A percentile compares a stretch with the other conserved stretches of the same genome.
These are phyloP conservation scores for Xylota segnis DNA, from an alignment of 2,888 invertebrate species.

Conservation along the genomic window DNA sequence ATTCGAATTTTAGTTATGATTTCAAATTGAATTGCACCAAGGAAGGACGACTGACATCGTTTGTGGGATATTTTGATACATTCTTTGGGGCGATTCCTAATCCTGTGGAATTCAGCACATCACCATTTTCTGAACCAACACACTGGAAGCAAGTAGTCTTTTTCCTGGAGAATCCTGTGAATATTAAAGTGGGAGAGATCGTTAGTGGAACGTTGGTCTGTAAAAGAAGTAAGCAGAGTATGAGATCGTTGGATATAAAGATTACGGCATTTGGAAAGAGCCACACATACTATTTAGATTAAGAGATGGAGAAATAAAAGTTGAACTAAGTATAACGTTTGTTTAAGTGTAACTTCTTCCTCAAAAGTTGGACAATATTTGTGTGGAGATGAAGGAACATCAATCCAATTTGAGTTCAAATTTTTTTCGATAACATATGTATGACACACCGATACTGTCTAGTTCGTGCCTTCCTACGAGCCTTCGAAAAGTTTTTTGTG, in stretches of 20 bases:
- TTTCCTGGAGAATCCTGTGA: constrained; percentile 90
- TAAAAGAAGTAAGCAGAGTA: constrained; percentile 89
- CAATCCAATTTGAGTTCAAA: too few relatives aligned
- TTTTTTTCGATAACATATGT: too few relatives aligned
- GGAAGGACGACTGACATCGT: constrained; percentile 90
- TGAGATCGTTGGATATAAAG: constrained; percentile 89
- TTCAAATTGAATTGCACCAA: constrained; percentile 88
- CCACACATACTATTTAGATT: constrained; percentile 88
- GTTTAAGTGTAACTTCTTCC: neutral
- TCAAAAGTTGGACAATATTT: neutral
- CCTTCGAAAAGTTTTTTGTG: too few relatives aligned
- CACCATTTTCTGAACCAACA: constrained; percentile 88
- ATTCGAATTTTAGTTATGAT: constrained; percentile 89
- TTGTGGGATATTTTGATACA: constrained; percentile 96
- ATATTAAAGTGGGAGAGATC: constrained; percentile 88
- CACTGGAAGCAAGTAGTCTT: constrained; percentile 95
- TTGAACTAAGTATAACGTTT: too few relatives aligned
- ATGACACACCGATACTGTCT: too few relatives aligned
- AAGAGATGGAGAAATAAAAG: constrained; percentile 78
- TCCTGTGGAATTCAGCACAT: constrained; percentile 88
- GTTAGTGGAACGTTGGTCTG: constrained; percentile 90
- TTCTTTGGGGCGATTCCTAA: constrained; percentile 90
- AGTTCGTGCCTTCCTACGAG: too few relatives aligned
- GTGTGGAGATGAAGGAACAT: too few relatives aligned
- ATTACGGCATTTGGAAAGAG: constrained; percentile 88